Base-by-base conservation (phyloP, 2,888 invertebrate genomes). In the Leptopterna dolabrata region DNA sequence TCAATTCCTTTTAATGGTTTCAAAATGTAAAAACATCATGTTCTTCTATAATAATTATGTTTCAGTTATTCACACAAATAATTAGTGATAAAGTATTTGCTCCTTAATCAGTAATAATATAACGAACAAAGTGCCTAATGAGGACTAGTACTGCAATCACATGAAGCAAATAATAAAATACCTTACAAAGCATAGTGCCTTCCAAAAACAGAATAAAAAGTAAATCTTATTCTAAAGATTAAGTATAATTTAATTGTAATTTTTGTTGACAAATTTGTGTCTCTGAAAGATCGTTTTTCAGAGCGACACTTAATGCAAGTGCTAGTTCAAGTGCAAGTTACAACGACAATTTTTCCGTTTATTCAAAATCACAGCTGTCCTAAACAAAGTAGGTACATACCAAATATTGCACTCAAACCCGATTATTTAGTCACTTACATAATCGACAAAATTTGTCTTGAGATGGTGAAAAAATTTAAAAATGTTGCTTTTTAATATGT, bases 141-240 rank as follows among this genome's bases (percentile, higher is more conserved):
- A 81, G 30, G 81, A 81, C 81, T 81, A 81, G 81, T 55, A 81
- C 55, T 81, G 81, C 81, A 55, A 81, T 81, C 81, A 81, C 81
- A 80, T 47, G 55, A 19, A 81, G 81, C 81, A 1, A 55, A 81
- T 19, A 27, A 51, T 9, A 45, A 19, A 27, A 76, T 16, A 73
- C 73, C 73, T n/a, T 73, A n/a, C 41, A 41, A 73, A 73, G 41
- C 73, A n/a, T 41, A 36, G 41, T 73, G 73, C 41, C 19, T 41
- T 73, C n/a, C 16, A 45, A 78, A 78, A 78, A 19, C 9, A 45
- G 43, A 6, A 19, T 41, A 16, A 36, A 76, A 76, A 36, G 29
- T 76, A 76, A 55, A 73, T 41, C n/a, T 41, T 27, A 63, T 13
- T 13, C 63, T 63, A 63, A 63, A 24, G 63, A 63, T 63, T 63